Evolutionary conservation across 1,140 invertebrate species (phyloP).

Genomic region (Hesperophylax magnus): DNA sequence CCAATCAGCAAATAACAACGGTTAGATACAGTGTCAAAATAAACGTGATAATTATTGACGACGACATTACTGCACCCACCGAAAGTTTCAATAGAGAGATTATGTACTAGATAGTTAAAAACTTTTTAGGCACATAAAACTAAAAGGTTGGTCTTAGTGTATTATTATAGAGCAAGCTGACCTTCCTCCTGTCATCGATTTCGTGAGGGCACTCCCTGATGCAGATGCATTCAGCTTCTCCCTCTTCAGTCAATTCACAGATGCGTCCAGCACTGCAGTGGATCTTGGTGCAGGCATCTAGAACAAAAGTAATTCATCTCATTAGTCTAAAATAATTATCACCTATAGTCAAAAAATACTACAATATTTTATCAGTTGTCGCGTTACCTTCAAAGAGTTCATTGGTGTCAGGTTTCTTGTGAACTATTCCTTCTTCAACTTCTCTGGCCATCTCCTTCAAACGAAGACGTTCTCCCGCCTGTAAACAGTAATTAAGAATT

Average conservation of each 20-base stretch:
- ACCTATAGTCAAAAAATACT: too few relatives aligned
- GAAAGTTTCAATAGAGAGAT: too few relatives aligned
- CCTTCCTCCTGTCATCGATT: slow-evolving; percentile 82
- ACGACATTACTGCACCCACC: too few relatives aligned
- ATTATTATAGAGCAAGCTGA: slow-evolving; percentile 52
- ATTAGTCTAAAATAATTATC: background rate
- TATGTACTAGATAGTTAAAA: too few relatives aligned
- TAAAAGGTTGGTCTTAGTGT: too few relatives aligned
- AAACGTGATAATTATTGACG: too few relatives aligned
- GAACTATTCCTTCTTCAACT: background rate
- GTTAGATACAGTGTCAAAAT: too few relatives aligned
- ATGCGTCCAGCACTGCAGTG: slow-evolving; percentile 91
- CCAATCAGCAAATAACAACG: too few relatives aligned
- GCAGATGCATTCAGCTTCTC: slow-evolving; percentile 88
- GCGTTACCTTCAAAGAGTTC: slow-evolving; percentile 22
- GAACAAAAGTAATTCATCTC: background rate
- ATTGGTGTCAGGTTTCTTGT: background rate
- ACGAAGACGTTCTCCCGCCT: slow-evolving; percentile 45
- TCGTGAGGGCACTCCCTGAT: slow-evolving; percentile 87
- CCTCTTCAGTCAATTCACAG: slow-evolving; percentile 83
- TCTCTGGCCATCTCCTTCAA: slow-evolving; percentile 42
- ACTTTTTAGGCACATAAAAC: too few relatives aligned
- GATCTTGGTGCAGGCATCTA: slow-evolving; percentile 87
- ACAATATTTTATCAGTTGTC: background rate
- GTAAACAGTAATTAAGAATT: background rate